These are phyloP conservation scores for Florisuga fusca DNA, from an alignment of 2,797 vertebrate genomes.

Conservation along the genomic window DNA sequence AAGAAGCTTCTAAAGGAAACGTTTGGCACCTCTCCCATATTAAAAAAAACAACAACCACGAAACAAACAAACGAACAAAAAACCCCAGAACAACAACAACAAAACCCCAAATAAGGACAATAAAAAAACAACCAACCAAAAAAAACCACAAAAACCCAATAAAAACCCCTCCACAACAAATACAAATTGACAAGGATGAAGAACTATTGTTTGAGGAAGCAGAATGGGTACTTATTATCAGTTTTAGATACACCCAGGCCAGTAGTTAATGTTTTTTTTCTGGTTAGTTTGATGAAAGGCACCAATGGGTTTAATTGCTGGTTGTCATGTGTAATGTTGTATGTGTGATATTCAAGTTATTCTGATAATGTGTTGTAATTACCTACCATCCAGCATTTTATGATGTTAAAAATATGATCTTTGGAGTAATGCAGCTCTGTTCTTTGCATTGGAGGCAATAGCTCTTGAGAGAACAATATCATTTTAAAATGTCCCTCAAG, in stretches of 20 bases:
- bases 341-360: not conserved
- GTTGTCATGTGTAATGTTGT: constrained; percentile 37
- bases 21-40: not conserved
- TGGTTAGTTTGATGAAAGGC: constrained; percentile 14
- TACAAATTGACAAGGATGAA: not conserved
- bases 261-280: not conserved
- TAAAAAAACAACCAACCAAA: no score
- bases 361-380: constrained; percentile 46
- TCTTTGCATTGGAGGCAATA: not conserved
- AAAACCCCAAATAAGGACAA: no score
- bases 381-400: not conserved
- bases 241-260: not conserved
- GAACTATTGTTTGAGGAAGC: not conserved
- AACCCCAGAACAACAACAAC: no score
- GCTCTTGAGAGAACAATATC: not conserved
- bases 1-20: not conserved
- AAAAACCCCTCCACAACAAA: not conserved
- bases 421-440: not conserved
- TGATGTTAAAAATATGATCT: not conserved
- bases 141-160: no score
- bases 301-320: constrained; percentile 41
- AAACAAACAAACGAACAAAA: no score
- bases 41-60: not conserved
- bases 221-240: constrained; percentile 5
- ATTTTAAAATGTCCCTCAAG: not conserved